Conservation (phyloP, 2,888 invertebrate species). For the Allophyes oxyacanthae region DNA sequence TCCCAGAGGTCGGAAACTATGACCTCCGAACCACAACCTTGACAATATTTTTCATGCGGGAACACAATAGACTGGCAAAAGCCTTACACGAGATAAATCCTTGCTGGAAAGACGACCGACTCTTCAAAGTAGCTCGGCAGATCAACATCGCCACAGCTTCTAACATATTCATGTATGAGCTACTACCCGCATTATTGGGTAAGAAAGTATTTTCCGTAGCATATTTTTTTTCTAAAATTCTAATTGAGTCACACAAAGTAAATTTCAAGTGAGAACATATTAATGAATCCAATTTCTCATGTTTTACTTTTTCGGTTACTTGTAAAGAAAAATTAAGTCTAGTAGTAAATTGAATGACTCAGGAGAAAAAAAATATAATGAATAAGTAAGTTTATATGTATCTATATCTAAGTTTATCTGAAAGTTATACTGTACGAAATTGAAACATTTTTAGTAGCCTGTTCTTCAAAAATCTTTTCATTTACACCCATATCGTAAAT, state of each 20-base stretch:
- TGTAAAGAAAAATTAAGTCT: no score
- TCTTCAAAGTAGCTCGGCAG: slow-evolving; percentile 77
- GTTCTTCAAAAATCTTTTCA: no score
- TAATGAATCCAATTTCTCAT: no score
- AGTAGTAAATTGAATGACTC: no score
- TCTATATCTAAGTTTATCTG: no score
- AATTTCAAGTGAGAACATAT: not conserved
- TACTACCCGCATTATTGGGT: slow-evolving; percentile 75
- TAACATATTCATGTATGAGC: slow-evolving; percentile 77
- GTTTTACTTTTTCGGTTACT: not conserved
- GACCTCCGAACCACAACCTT: slow-evolving; percentile 74
- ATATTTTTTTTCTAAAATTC: not conserved
- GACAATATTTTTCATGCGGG: slow-evolving; percentile 77
- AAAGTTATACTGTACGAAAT: no score
- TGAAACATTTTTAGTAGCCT: no score
- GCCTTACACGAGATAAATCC: slow-evolving; percentile 72
- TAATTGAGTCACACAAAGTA: no score
- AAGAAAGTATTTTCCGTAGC: no score
- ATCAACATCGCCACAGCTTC: slow-evolving; percentile 76
- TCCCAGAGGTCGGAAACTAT: slow-evolving; percentile 72
- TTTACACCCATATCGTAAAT: no score
- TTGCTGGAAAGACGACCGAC: slow-evolving; percentile 79
- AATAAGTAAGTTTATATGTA: no score
- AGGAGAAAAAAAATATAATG: not conserved
- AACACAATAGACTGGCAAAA: slow-evolving; percentile 77